Base-by-base conservation (phyloP, 2,888 invertebrate genomes). In the Bhutanitis thaidina region DNA sequence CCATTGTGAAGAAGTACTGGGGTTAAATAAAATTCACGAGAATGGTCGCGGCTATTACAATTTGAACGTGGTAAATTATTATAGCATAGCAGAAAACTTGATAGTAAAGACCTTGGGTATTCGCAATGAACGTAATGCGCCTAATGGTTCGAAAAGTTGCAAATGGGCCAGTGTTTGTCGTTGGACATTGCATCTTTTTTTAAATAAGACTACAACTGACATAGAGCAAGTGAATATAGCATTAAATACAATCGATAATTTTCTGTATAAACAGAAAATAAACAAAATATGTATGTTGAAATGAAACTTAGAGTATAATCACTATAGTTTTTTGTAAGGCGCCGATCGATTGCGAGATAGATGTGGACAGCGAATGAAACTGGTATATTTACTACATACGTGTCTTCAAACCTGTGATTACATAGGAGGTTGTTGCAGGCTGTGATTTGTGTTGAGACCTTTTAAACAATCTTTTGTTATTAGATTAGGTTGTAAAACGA, bases 71-170 rank as follows among this genome's bases (percentile, higher is more conserved):
- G 20, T 20, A 20, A 20, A 20, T 20, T 7, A 27, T 27, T n/a
- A n/a, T n/a, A n/a, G n/a, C n/a, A n/a, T n/a, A n/a, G n/a, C n/a
- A n/a, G n/a, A n/a, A n/a, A n/a, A 34, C 15, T 39, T 44, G 25
- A 50, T 39, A 39, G 43, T 44, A 38, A 35, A 14, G 46, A 46
- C 51, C 41, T 51, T 46, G 45, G 16, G 13, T 20, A 43, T 43
- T 36, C 29, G 44, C 45, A 50, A 46, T 36, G 40, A 40, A 27
- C 40, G 35, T 35, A 40, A 27, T 45, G 35, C 29, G 51, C 37
- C 46, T 46, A 51, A 51, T 51, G 51, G 32, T 30, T 37, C 25
- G 40, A 45, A 51, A 46, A 46, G 46, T 51, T 51, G 37, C 51
- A 46, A 51, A 51, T 46, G 36, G 14, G 1, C 45, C 36, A 51